Evolutionary conservation across 2,113 vertebrate species (phyloP), one percentile per base, ranked within the genome.

Genomic region (Ailurus styani): DNA sequence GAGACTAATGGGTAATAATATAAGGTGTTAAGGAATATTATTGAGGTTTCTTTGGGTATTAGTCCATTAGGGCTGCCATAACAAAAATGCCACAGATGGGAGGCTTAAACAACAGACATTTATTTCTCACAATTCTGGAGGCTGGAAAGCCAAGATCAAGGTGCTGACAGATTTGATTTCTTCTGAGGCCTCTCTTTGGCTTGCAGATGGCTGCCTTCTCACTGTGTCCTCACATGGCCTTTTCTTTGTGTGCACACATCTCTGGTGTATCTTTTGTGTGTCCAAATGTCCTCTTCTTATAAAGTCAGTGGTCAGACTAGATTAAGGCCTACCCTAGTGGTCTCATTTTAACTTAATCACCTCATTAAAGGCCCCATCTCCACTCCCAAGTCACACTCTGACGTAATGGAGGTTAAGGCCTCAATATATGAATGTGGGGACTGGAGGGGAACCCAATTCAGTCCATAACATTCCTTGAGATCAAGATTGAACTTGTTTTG

Each of bases 401-500:
- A 75, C 27, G 50, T 55, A 10, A 7, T 87, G 45, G 34, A 27
- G 5, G 2, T 70, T 52, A 66, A 7, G 23, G 54, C 34, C 55
- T 96, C 52, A 37, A 57, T 34, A 72, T 31, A 55, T 29, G 21
- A 70, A 52, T 62, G 45, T 70, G 1, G 17, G 84, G 11, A 5
- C 34, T 34, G 21, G 25, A 27, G 23, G 45, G 29, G 18, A 21
- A 79, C 40, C 60, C 10, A 29, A 54, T 64, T 96, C 57, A 75
- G 50, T 60, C 9, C 40, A 12, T 64, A 57, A 60, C 2, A 66
- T 7, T 81, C 64, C 17, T 47, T 88, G 64, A 89, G 72, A 47
- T 79, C 62, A 95, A 79, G 37, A 93, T 7, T 91, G 78, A 85
- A 81, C 77, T 93, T 84, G 45, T 82, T 93, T 93, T 66, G 72